Percentiles rank a stretch among this genome's conserved stretches.
phyloP scores from a whole-genome alignment of 2,113 vertebrate species.

The Romanogobio albipinnatus region DNA sequence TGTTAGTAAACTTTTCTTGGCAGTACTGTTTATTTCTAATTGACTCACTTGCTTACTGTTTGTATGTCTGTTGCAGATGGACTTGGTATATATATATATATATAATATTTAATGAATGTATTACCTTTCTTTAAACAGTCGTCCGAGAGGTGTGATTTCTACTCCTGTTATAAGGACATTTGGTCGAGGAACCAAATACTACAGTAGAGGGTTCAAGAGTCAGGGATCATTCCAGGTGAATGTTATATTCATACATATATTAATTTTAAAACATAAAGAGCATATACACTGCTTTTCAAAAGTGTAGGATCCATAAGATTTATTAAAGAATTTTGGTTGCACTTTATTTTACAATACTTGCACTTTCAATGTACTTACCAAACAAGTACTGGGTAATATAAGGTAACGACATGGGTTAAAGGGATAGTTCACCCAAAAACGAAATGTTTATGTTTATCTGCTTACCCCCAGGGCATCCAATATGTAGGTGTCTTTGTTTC shows the following conservation, averaged over 20 bases:
- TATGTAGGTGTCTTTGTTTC: too few relatives aligned
- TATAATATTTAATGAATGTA: not conserved
- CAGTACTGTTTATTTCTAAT: not conserved
- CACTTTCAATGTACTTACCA: too few relatives aligned
- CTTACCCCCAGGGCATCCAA: too few relatives aligned
- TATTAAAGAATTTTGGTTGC: not conserved
- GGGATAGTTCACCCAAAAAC: too few relatives aligned
- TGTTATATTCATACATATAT: too few relatives aligned
- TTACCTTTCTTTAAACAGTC: constrained; percentile 68
- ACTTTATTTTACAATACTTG: too few relatives aligned
- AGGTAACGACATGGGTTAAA: too few relatives aligned
- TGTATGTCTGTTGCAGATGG: too few relatives aligned
- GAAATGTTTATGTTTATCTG: too few relatives aligned
- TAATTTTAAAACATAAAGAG: not conserved
- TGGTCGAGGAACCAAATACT: constrained; percentile 86
- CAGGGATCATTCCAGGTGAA: constrained; percentile 85
- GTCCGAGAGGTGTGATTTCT: constrained; percentile 90
- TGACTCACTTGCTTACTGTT: too few relatives aligned
- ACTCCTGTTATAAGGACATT: constrained; percentile 92
- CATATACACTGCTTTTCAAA: not conserved
- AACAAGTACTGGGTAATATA: too few relatives aligned
- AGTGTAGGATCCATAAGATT: not conserved
- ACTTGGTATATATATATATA: too few relatives aligned
- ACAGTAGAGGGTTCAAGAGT: constrained; percentile 86
- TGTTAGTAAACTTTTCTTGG: not conserved